Conservation (phyloP, 2,113 vertebrate genomes). For the Acanthisitta chloris region DNA sequence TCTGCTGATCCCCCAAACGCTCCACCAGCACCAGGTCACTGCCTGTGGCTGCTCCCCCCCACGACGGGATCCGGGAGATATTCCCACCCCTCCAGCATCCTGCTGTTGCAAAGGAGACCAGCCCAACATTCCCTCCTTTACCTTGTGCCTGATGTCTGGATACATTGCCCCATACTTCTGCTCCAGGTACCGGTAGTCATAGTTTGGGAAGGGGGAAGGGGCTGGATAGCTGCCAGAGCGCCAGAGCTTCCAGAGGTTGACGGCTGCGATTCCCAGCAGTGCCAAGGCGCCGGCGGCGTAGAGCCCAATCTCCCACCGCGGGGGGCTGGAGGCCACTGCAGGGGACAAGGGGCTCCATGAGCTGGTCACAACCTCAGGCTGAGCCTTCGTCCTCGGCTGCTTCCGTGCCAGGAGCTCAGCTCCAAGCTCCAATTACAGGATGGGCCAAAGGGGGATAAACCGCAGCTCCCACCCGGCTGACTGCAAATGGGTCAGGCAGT, state of each 20-base stretch:
- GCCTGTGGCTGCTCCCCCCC: rapidly evolving
- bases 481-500: rapidly evolving
- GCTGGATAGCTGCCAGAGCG: conserved; percentile 90
- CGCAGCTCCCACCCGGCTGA: rapidly evolving
- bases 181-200: conserved; percentile 93
- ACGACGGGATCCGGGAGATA: background rate
- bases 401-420: rapidly evolving
- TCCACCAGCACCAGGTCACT: background rate
- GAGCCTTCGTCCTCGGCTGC: background rate
- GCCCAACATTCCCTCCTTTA: background rate
- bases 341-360: background rate
- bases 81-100: background rate
- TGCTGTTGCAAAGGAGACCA: rapidly evolving
- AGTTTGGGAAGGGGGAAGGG: conserved; percentile 95
- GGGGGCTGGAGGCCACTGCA: conserved; percentile 85
- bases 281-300: conserved; percentile 87
- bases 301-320: conserved; percentile 90
- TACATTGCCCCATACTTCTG: conserved; percentile 89
- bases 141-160: conserved; percentile 83
- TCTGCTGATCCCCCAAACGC: background rate
- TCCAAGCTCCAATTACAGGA: rapidly evolving
- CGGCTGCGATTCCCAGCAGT: conserved; percentile 82
- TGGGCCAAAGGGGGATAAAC: rapidly evolving
- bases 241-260: conserved; percentile 96
- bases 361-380: rapidly evolving